Conservation (phyloP, 1,140 invertebrate genomes). For the Babylonia areolata region DNA sequence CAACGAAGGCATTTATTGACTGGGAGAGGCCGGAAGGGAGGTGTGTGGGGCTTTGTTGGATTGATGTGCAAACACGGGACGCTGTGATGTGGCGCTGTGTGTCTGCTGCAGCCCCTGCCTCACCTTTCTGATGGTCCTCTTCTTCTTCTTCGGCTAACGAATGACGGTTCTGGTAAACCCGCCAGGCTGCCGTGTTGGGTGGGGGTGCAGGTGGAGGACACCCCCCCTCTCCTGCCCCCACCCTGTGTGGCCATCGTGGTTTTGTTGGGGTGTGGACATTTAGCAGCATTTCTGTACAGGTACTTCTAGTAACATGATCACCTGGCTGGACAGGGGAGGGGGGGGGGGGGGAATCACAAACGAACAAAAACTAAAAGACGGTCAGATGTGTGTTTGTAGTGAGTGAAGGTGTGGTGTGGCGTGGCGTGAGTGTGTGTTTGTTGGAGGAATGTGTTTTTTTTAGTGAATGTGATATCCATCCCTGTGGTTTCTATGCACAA, state of each 20-base stretch:
- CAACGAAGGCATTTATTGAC: not conserved
- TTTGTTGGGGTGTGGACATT: too few species aligned
- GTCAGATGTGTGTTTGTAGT: not conserved
- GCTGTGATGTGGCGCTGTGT: not conserved
- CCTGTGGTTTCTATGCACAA: slow-evolving; percentile 6
- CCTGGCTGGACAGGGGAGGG: not conserved
- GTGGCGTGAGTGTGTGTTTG: not conserved
- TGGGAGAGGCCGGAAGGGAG: not conserved
- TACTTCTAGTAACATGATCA: not conserved
- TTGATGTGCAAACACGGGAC: not conserved
- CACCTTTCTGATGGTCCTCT: not conserved
- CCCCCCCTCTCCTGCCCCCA: too few species aligned
- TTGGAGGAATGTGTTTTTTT: not conserved
- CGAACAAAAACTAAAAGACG: not conserved
- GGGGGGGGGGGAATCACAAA: too few species aligned
- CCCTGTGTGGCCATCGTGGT: too few species aligned
- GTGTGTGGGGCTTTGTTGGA: not conserved
- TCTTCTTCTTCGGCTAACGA: not conserved
- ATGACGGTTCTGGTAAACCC: not conserved
- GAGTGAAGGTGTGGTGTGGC: not conserved
- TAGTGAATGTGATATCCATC: slow-evolving; percentile 3
- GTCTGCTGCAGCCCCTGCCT: not conserved
- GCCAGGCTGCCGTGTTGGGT: too few species aligned
- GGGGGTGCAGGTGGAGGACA: too few species aligned
- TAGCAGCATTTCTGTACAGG: not conserved